Conservation (phyloP, 37 sponge, comb jelly and placozoan species). For the Ephydatia muelleri region DNA sequence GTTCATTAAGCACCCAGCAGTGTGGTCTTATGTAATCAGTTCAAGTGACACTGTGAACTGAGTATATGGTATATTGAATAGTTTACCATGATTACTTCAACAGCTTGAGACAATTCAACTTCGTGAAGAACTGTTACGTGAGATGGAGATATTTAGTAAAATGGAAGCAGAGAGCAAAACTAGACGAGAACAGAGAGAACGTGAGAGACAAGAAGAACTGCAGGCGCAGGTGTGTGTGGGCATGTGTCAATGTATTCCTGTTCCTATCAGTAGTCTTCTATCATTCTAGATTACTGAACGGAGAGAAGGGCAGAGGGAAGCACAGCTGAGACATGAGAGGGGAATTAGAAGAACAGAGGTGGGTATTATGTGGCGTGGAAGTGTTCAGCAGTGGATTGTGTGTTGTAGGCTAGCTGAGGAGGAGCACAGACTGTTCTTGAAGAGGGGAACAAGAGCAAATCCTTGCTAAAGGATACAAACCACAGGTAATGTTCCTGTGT, state of each 20-base stretch:
- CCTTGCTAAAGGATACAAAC: conserved; percentile 42
- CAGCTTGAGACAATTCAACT: conserved; percentile 78
- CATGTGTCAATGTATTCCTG: neutral
- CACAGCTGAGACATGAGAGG: conserved; percentile 42
- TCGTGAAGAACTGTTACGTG: conserved; percentile 71
- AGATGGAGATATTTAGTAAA: conserved; percentile 46
- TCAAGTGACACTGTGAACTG: too few species aligned
- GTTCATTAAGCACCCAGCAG: too few species aligned
- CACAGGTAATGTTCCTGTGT: conserved; percentile 5
- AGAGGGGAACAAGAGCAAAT: conserved; percentile 54
- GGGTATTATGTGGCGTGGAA: neutral
- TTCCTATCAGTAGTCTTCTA: neutral
- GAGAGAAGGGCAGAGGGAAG: conserved; percentile 36
- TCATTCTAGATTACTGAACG: conserved; percentile 45
- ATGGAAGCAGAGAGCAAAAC: neutral
- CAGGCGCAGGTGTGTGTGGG: neutral
- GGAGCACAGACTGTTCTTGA: conserved; percentile 52
- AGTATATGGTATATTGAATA: neutral
- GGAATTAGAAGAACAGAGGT: conserved; percentile 70
- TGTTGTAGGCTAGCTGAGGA: conserved; percentile 48
- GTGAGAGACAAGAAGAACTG: conserved; percentile 3
- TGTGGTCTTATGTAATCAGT: too few species aligned
- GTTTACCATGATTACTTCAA: neutral
- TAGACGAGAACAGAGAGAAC: neutral
- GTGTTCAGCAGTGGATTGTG: neutral